Evolutionary conservation across 2,888 invertebrate species (phyloP).

Genomic region (Cyclophora punctaria): DNA sequence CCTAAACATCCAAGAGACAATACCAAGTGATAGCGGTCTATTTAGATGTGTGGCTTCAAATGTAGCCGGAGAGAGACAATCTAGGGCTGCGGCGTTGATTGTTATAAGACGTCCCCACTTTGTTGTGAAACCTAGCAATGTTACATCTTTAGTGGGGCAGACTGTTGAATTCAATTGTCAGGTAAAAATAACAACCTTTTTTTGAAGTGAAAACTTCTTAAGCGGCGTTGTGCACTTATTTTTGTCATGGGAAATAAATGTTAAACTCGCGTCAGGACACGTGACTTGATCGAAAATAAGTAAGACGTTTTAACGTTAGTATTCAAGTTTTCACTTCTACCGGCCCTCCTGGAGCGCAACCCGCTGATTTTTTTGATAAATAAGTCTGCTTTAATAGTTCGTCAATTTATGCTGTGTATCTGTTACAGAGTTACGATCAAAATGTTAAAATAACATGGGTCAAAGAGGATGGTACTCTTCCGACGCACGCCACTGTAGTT

Average conservation of each 20-base stretch:
- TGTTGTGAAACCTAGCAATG: conserved; percentile 88
- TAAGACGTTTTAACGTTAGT: too few relatives aligned
- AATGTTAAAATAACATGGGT: conserved; percentile 69
- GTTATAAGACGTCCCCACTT: conserved; percentile 92
- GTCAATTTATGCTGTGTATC: neutral
- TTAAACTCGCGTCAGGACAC: too few relatives aligned
- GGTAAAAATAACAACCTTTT: conserved; percentile 27
- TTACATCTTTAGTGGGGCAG: conserved; percentile 87
- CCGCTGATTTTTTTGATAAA: too few relatives aligned
- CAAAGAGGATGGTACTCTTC: conserved; percentile 62
- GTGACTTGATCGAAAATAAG: too few relatives aligned
- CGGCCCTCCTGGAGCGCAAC: too few relatives aligned
- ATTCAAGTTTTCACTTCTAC: too few relatives aligned
- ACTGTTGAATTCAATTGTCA: conserved; percentile 91
- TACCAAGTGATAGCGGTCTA: conserved; percentile 90
- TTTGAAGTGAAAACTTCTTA: too few relatives aligned
- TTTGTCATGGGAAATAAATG: too few relatives aligned
- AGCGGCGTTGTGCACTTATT: too few relatives aligned
- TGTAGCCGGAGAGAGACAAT: conserved; percentile 90
- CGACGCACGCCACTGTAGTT: conserved; percentile 55
- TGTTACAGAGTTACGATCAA: conserved; percentile 61
- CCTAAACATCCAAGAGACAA: conserved; percentile 91
- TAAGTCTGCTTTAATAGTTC: too few relatives aligned
- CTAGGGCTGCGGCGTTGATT: conserved; percentile 85
- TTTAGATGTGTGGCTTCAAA: conserved; percentile 95